Evolutionary conservation across 2,797 vertebrate genomes (phyloP).

Genomic region (Thamnophis elegans): DNA sequence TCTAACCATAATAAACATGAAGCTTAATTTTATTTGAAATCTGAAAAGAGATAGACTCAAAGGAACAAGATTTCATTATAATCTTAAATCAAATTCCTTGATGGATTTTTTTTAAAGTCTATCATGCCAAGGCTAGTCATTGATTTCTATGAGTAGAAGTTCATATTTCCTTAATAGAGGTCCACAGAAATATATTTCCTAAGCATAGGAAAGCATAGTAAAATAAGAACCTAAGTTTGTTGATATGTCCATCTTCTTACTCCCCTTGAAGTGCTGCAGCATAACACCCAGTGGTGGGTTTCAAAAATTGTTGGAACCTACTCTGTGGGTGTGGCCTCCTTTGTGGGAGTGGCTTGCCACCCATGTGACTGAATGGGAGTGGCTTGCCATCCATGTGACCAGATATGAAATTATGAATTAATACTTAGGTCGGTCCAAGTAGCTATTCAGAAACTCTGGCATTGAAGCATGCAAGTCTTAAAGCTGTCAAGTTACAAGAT

Average conservation of each 20-base stretch:
- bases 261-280: not conserved
- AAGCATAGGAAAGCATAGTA: slow-evolving; percentile 14
- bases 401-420: too few species aligned
- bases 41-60: not conserved
- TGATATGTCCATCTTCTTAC: not conserved
- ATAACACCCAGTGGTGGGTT: too few species aligned
- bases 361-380: too few species aligned
- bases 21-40: not conserved
- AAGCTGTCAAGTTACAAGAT: too few species aligned
- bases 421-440: too few species aligned
- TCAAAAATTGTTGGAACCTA: too few species aligned
- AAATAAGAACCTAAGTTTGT: not conserved
- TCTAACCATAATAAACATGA: not conserved
- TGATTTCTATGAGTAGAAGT: not conserved
- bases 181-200: not conserved
- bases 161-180: not conserved
- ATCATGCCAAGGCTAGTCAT: not conserved
- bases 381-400: too few species aligned
- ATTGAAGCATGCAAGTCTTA: too few species aligned
- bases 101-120: not conserved
- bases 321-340: too few species aligned
- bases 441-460: too few species aligned
- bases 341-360: too few species aligned
- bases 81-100: not conserved
- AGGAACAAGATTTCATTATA: not conserved